Evolutionary conservation across 2,113 vertebrate species (phyloP).

Genomic region (Bettongia penicillata): DNA sequence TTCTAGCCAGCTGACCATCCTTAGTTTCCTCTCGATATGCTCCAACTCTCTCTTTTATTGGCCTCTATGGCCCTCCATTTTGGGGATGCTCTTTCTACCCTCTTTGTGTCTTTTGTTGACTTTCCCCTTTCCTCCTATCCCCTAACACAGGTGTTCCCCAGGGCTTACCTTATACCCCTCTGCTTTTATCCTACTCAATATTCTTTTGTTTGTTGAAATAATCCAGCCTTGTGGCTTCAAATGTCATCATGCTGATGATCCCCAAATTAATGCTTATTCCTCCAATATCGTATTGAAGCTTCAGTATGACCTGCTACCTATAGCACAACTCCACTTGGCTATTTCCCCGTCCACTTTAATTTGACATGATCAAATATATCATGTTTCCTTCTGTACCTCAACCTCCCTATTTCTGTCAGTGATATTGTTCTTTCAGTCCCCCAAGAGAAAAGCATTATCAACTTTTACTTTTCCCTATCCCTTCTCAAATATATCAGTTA

Average conservation of each 20-base stretch:
- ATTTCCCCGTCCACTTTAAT: not conserved
- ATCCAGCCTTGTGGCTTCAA: not conserved
- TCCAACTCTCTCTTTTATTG: not conserved
- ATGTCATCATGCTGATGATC: not conserved
- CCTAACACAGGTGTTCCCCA: not conserved
- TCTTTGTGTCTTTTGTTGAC: not conserved
- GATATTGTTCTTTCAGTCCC: not conserved
- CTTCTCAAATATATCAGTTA: not conserved
- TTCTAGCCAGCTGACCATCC: not conserved
- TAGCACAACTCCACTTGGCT: not conserved
- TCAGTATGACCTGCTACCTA: not conserved
- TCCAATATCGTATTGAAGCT: not conserved
- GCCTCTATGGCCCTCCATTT: not conserved
- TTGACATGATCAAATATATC: not conserved
- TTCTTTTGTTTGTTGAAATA: not conserved
- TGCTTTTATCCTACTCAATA: not conserved
- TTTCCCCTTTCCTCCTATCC: not conserved
- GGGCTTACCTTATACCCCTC: not conserved
- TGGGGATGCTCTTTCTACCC: not conserved
- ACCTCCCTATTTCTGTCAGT: not conserved
- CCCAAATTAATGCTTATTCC: not conserved
- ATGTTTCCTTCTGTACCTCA: not conserved
- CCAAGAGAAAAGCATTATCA: not conserved
- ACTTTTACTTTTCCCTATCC: not conserved
- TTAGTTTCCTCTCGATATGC: not conserved